These are phyloP conservation scores for Takifugu bimaculatus DNA, from an alignment of 2,113 vertebrate species.

Conservation along the genomic window DNA sequence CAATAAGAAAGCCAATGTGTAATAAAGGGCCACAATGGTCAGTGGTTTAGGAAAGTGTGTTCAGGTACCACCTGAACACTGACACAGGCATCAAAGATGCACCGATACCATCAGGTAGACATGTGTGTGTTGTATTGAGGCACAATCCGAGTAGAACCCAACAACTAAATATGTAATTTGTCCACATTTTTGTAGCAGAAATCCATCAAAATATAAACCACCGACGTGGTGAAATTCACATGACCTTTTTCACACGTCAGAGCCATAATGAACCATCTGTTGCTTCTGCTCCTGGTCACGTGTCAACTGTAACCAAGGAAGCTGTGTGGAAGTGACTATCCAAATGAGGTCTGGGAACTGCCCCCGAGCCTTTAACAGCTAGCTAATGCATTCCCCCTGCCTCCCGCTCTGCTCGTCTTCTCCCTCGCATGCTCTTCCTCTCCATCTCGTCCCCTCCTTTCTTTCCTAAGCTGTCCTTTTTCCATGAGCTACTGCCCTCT, in stretches of 20 bases:
- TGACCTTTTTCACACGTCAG: conserved; percentile 12
- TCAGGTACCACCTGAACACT: too few relatives aligned
- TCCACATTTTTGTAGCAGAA: not conserved
- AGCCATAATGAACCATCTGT: conserved; percentile 22
- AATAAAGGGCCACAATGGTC: too few relatives aligned
- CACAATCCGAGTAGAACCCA: too few relatives aligned
- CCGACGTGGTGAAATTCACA: conserved; percentile 2
- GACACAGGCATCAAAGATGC: too few relatives aligned
- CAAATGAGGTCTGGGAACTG: conserved; percentile 62
- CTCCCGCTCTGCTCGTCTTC: conserved; percentile 49
- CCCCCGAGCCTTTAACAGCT: conserved; percentile 69
- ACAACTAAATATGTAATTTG: too few relatives aligned
- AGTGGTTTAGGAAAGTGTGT: too few relatives aligned
- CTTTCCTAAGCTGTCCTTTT: conserved; percentile 57
- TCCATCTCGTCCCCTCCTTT: conserved; percentile 47
- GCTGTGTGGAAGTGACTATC: conserved; percentile 51
- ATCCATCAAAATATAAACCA: conserved; percentile 1
- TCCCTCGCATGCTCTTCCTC: conserved; percentile 50
- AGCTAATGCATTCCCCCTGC: conserved; percentile 66
- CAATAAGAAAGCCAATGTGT: too few relatives aligned
- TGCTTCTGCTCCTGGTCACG: conserved; percentile 46
- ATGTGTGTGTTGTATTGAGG: too few relatives aligned
- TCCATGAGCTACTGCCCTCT: conserved; percentile 66
- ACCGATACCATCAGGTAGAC: too few relatives aligned
- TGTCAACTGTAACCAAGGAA: conserved; percentile 41